phyloP scores from a whole-genome alignment of 2,888 invertebrate genomes.

The Xestia sexstrigata region DNA sequence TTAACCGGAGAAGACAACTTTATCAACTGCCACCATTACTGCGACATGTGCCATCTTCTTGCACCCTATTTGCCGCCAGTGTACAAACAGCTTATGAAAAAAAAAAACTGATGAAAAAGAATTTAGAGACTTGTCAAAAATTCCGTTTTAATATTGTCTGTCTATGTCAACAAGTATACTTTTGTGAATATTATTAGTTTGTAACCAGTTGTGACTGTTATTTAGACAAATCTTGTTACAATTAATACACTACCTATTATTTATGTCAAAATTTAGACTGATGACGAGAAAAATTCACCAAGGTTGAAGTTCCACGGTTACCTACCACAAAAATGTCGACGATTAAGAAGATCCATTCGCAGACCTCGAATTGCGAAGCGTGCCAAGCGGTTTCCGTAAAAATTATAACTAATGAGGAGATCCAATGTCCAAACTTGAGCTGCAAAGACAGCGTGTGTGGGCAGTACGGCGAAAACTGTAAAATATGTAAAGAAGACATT shows the following conservation, averaged over 20 bases:
- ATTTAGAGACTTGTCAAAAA: constrained; percentile 7
- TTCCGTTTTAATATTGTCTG: not conserved
- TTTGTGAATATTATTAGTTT: constrained; percentile 12
- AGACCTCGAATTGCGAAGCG: not conserved
- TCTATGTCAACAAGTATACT: constrained; percentile 23
- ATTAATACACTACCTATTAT: constrained; percentile 8
- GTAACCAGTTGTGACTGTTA: constrained; percentile 7
- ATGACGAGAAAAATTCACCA: constrained; percentile 17
- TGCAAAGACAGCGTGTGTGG: not conserved
- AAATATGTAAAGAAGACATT: not conserved
- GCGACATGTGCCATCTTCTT: not conserved
- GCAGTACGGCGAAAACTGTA: not conserved
- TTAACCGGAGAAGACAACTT: not conserved
- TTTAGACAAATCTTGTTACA: constrained; percentile 15
- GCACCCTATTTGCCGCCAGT: not conserved
- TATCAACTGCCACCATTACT: not conserved
- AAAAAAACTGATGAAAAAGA: constrained; percentile 30
- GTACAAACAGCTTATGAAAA: constrained; percentile 2
- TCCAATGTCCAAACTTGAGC: not conserved
- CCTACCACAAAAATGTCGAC: not conserved
- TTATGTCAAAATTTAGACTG: constrained; percentile 13
- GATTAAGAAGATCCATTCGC: constrained; percentile 6
- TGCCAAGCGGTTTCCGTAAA: not conserved
- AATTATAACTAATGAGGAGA: not conserved
- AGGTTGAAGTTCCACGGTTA: constrained; percentile 10